Evolutionary conservation across 1,140 invertebrate genomes (phyloP), one percentile per base, ranked within the genome.

Genomic region (Drosophila kohkoa): DNA sequence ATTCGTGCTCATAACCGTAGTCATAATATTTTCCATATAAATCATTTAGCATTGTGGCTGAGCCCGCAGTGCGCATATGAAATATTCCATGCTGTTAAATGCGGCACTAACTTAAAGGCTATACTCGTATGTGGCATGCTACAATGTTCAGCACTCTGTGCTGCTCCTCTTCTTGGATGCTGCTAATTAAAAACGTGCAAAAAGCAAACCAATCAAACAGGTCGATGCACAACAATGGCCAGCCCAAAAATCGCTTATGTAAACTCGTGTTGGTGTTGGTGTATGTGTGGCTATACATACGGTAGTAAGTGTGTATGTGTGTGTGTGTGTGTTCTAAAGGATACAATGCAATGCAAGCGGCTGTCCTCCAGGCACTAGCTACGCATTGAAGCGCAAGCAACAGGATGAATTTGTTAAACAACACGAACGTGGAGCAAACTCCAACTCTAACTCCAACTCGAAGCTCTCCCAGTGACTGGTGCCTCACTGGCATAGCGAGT

Each of bases 351-450:
- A 77, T 88, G 69, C 77, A 77, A 25, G 63, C 68, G 69, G 74
- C 76, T 78, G 75, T 71, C 80, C 57, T 41, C 64, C 70, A 13
- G 60, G 59, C 65, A 46, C 65, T 57, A 15, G 58, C 52, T 69
- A 89, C 81, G 83, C 83, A 88, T 80, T 89, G 85, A 67, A 88
- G 83, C 83, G 81, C 80, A 80, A 88, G 83, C 83, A 88, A 88
- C 83, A 88, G 83, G 83, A 89, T 88, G 80, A 88, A 88, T 88
- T 88, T 88, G 83, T 88, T 88, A 88, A 88, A 83, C 83, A 88
- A 88, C 83, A 83, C 25, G 66, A 87, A 79, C 67, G 48, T 46
- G 25, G 28, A 45, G 32, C 16, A 43, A 41, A 46, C 16, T 8
- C 32, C 1, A 32, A 32, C 32, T 7, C 5, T 3, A 32, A 32